Percentiles rank a stretch among this genome's conserved stretches.
Evolutionary conservation across 2,113 vertebrate species (phyloP).

Genomic region (Osmerus mordax): DNA sequence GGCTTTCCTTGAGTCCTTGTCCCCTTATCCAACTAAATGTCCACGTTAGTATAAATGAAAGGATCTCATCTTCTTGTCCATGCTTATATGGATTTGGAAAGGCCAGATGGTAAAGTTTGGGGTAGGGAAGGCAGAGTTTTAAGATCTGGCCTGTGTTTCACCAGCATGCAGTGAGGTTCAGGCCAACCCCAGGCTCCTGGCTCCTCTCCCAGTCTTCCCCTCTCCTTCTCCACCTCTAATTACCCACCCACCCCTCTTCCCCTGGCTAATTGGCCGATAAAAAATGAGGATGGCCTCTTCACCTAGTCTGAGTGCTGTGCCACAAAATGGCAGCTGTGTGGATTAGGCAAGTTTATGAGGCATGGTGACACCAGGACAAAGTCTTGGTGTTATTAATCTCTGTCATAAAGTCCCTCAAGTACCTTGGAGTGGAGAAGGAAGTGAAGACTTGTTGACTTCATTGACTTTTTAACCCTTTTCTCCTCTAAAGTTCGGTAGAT

Average conservation of each 20-base stretch:
- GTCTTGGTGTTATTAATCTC: constrained; percentile 53
- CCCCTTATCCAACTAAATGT: too few species aligned
- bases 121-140: too few species aligned
- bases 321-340: constrained; percentile 58
- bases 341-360: constrained; percentile 61
- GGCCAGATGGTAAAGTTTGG: too few species aligned
- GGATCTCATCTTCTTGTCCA: too few species aligned
- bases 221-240: constrained; percentile 46
- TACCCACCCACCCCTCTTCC: constrained; percentile 53
- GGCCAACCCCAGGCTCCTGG: constrained; percentile 59
- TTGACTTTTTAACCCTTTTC: not conserved
- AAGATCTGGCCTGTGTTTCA: too few species aligned
- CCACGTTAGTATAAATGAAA: too few species aligned
- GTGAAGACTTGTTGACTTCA: not conserved
- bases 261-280: constrained; percentile 69
- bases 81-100: too few species aligned
- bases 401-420: not conserved
- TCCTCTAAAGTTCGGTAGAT: too few species aligned
- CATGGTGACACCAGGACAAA: constrained; percentile 51
- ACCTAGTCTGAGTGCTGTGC: constrained; percentile 58
- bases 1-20: too few species aligned
- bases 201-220: constrained; percentile 61
- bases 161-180: constrained; percentile 7
- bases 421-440: not conserved
- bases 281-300: constrained; percentile 69